Evolutionary conservation across 1,140 invertebrate species (phyloP).

Genomic region (Nixonia krombeini): DNA sequence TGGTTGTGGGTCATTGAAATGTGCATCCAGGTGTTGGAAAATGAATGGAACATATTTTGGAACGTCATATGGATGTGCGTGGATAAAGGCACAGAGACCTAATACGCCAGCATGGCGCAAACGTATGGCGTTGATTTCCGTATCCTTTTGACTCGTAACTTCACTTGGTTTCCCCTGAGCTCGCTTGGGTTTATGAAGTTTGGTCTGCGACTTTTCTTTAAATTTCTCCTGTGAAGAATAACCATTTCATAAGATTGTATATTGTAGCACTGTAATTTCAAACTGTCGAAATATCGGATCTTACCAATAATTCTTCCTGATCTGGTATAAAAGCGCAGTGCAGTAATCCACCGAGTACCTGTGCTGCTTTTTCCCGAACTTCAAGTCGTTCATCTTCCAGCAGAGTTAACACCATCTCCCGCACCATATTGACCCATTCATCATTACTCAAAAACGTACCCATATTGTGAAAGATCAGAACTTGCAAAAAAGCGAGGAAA

Average conservation of each 20-base stretch:
- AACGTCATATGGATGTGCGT: constrained; percentile 91
- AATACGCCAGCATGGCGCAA: constrained; percentile 86
- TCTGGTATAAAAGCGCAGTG: constrained; percentile 85
- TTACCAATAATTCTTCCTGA: constrained; percentile 74
- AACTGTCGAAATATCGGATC: constrained; percentile 11
- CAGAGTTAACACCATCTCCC: constrained; percentile 76
- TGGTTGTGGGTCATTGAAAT: constrained; percentile 91
- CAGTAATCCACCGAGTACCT: constrained; percentile 87
- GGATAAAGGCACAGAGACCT: constrained; percentile 90
- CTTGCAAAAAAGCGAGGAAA: constrained; percentile 83
- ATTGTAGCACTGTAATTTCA: too few species aligned
- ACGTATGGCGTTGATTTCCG: constrained; percentile 65
- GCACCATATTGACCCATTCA: constrained; percentile 73
- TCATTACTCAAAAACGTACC: constrained; percentile 77
- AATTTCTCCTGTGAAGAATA: constrained; percentile 72
- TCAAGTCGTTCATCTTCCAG: constrained; percentile 81
- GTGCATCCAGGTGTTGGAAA: constrained; percentile 83
- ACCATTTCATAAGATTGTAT: constrained; percentile 29
- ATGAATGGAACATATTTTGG: constrained; percentile 87
- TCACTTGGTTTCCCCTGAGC: constrained; percentile 12
- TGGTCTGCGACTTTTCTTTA: constrained; percentile 70
- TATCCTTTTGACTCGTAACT: constrained; percentile 47
- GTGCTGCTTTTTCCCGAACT: constrained; percentile 85
- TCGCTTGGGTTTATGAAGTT: constrained; percentile 57
- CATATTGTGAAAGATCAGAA: constrained; percentile 88